Conservation (phyloP, 2,888 invertebrate species). For the Baccha elongata region DNA sequence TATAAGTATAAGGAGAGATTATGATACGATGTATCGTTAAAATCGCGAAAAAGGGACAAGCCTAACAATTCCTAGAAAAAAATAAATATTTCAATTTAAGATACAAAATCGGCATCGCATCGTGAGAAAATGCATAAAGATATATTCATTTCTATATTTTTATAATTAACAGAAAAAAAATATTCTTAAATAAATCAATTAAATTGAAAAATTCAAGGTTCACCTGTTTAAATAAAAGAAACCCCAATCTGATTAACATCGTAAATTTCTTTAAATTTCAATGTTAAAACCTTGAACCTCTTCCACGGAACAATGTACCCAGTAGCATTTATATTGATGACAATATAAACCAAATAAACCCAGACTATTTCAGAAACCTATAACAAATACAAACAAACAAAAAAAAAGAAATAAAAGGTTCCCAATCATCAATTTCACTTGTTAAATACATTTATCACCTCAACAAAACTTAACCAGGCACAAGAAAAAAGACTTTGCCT, state of each 20-base stretch:
- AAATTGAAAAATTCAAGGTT: constrained; percentile 13
- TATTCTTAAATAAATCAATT: constrained; percentile 2
- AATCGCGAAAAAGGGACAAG: no score
- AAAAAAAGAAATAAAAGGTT: constrained; percentile 41
- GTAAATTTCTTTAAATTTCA: constrained; percentile 19
- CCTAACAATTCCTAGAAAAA: no score
- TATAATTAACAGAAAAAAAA: no score
- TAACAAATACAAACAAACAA: neutral
- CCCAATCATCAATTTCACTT: constrained; percentile 65
- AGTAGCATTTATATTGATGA: constrained; percentile 47
- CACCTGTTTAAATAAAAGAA: neutral
- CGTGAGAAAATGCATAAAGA: no score
- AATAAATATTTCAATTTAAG: no score
- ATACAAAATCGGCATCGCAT: no score
- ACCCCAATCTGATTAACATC: constrained; percentile 7
- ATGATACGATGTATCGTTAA: no score
- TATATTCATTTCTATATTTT: no score
- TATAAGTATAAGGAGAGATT: no score
- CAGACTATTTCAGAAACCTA: constrained; percentile 7
- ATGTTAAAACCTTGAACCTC: constrained; percentile 20
- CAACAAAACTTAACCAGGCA: constrained; percentile 38
- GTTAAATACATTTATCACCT: constrained; percentile 64
- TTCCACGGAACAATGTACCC: constrained; percentile 35
- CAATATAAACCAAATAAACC: constrained; percentile 31
- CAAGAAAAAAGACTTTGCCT: constrained; percentile 1